Conservation (phyloP, 2,113 vertebrate genomes). For the Artemisiospiza belli region DNA sequence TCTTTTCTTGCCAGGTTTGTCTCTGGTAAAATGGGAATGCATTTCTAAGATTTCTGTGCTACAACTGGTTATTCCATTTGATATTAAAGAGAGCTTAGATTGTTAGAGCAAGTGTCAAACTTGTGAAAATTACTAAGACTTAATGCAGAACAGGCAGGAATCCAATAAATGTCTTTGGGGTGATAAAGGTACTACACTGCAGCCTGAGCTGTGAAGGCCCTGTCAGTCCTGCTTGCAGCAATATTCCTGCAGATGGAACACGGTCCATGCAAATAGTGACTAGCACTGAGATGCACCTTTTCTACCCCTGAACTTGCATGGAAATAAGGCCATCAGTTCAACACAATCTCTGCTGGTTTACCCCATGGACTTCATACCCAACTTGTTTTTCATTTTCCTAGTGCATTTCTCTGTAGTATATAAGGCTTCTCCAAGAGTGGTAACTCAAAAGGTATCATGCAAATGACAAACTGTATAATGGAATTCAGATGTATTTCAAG, state of each 20-base stretch:
- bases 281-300: background rate
- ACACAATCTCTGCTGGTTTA: background rate
- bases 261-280: background rate
- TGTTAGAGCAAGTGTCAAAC: background rate
- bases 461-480: conserved; percentile 63
- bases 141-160: background rate
- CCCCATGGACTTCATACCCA: conserved; percentile 1
- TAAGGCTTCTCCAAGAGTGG: conserved; percentile 20
- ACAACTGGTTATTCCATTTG: background rate
- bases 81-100: background rate
- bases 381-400: conserved; percentile 56
- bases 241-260: background rate
- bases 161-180: background rate
- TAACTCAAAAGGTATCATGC: conserved; percentile 66
- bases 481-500: conserved; percentile 61
- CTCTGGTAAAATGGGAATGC: background rate
- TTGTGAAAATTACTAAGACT: background rate
- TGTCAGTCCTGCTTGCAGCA: background rate
- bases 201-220: background rate
- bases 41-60: background rate
- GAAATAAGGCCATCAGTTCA: conserved; percentile 28
- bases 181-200: background rate
- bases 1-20: background rate
- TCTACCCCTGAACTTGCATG: background rate
- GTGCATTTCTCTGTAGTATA: conserved; percentile 46